phyloP scores from a whole-genome alignment of 2,113 vertebrate genomes.

The Euleptes europaea region DNA sequence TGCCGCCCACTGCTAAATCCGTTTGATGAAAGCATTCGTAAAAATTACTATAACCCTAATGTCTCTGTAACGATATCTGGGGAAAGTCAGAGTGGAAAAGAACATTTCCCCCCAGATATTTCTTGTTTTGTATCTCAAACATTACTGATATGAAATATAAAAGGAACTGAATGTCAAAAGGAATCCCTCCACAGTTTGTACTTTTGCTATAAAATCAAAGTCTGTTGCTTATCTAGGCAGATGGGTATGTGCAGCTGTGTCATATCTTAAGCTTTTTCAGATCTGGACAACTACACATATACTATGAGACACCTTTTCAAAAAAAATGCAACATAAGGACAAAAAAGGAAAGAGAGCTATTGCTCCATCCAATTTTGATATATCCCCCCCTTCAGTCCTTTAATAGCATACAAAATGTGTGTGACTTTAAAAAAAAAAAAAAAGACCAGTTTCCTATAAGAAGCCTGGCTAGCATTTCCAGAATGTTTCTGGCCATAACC shows the following conservation, averaged over 20 bases:
- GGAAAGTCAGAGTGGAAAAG: conserved; percentile 4
- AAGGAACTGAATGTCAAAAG: not conserved
- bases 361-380: not conserved
- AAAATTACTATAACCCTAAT: conserved; percentile 55
- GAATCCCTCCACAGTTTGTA: not conserved
- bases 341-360: not conserved
- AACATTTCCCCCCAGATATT: not conserved
- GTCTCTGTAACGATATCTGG: conserved; percentile 49
- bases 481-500: conserved; percentile 15
- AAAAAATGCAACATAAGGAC: not conserved
- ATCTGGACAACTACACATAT: not conserved
- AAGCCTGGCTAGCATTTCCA: conserved; percentile 38
- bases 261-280: no score
- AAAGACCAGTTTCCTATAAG: not conserved
- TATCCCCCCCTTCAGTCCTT: not conserved
- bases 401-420: not conserved
- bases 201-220: not conserved
- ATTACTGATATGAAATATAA: not conserved
- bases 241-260: no score
- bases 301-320: not conserved
- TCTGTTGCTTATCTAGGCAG: not conserved
- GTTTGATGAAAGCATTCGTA: conserved; percentile 42
- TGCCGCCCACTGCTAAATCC: conserved; percentile 56
- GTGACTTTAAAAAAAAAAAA: not conserved
- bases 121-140: conserved; percentile 33